A percentile compares a stretch with the other conserved stretches of the same genome.
Evolutionary conservation across 2,113 vertebrate species (phyloP).

Genomic region (Procavia capensis): DNA sequence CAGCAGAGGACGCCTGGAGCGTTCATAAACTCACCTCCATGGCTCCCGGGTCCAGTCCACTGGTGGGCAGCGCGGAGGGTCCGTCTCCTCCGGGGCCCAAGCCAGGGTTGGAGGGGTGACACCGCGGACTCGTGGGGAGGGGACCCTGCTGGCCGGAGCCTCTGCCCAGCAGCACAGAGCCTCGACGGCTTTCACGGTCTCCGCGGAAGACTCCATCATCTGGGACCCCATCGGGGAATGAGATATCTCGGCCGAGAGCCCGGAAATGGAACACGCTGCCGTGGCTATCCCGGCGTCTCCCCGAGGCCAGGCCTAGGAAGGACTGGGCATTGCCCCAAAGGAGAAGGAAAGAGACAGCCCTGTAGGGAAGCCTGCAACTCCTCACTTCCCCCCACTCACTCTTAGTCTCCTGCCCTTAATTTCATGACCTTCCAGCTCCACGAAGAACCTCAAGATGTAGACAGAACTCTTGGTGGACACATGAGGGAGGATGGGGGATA

Average conservation of each 20-base stretch:
- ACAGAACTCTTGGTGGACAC: neutral
- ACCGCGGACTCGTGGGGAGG: conserved; percentile 34
- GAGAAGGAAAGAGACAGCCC: neutral
- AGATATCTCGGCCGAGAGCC: conserved; percentile 79
- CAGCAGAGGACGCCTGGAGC: neutral
- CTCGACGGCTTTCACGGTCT: conserved; percentile 83
- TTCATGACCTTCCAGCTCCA: neutral
- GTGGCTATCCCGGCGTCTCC: conserved; percentile 89
- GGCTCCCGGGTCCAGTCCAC: conserved; percentile 42
- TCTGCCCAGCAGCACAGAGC: conserved; percentile 84
- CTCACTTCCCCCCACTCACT: neutral
- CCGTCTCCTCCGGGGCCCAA: conserved; percentile 38
- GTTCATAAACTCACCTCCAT: conserved; percentile 63
- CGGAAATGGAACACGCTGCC: conserved; percentile 93
- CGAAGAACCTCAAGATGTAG: neutral
- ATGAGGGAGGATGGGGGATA: neutral
- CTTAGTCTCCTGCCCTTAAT: neutral
- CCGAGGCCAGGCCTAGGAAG: conserved; percentile 85
- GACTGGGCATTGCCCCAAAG: conserved; percentile 79
- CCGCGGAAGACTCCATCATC: conserved; percentile 87
- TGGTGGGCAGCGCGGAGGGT: neutral
- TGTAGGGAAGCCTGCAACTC: neutral
- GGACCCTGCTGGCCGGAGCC: conserved; percentile 32
- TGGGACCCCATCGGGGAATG: conserved; percentile 85
- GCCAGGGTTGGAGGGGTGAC: conserved; percentile 12